Base-by-base conservation (phyloP, 2,888 invertebrate genomes). In the Thysanoteuthis rhombus region DNA sequence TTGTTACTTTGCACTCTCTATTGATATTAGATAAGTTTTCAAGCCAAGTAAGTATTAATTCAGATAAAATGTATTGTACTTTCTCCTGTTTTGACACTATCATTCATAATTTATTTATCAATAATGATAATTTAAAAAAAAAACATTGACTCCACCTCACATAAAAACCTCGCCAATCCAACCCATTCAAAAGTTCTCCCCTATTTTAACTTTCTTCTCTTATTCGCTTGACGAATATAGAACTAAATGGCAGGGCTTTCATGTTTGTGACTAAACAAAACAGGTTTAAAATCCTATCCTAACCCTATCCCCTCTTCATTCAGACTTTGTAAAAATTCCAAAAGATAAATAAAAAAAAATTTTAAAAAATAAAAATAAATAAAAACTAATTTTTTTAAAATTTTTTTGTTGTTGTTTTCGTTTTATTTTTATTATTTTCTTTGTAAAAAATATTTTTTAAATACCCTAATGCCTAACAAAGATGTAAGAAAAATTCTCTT, bases 111-210 rank as follows among this genome's bases (percentile, higher is more conserved):
- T 75, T 75, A 75, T 75, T 10, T 75, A n/a, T 75, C 75, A n/a
- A 75, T 75, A 75, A 36, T n/a, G 19, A 75, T 75, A 10, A 75
- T 36, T n/a, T 36, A 75, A 75, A 75, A 75, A 36, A 6, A 75
- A 75, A 36, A 75, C n/a, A 75, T 75, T 75, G 75, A n/a, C 75
- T 75, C 75, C 75, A 75, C 75, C 75, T n/a, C n/a, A n/a, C 75
- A 75, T 75, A 58, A 4, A 58, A 58, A 58, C 58, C 58, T 58
- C 58, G 5, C 58, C 32, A 58, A 75, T n/a, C 75, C 75, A 75
- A 75, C n/a, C 75, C 75, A 75, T 75, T 75, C 75, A 75, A 75
- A n/a, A 75, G 75, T 75, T 75, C n/a, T 75, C 75, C 75, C 75
- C 75, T n/a, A 75, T 75, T 75, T 75, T 75, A 75, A n/a, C 75